phyloP scores from a whole-genome alignment of 2,797 vertebrate genomes.

The Tragopan temminckii region DNA sequence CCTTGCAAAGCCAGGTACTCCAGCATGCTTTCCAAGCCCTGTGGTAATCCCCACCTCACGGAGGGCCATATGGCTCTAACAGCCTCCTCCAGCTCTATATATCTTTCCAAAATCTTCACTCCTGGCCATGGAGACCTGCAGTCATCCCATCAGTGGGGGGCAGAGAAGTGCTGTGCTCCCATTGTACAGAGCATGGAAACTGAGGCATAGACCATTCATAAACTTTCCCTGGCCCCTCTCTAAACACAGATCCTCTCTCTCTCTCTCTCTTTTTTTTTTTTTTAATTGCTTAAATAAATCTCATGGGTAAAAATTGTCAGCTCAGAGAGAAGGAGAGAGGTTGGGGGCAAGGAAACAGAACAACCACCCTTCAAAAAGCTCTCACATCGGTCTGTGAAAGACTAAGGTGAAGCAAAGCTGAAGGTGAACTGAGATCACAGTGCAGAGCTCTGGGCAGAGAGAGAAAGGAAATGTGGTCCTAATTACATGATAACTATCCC shows the following conservation, averaged over 20 bases:
- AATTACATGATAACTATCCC: constrained; percentile 91
- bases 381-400: fast-evolving
- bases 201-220: not conserved
- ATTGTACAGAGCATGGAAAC: not conserved
- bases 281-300: not conserved
- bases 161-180: not conserved
- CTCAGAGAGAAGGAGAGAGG: not conserved
- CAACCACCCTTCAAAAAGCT: not conserved
- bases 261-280: not conserved
- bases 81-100: not conserved
- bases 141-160: not conserved
- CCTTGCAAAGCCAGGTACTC: not conserved
- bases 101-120: not conserved
- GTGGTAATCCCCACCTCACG: not conserved
- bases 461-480: constrained; percentile 84
- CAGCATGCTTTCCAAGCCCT: not conserved
- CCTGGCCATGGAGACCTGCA: not conserved
- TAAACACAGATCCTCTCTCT: not conserved
- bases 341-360: not conserved
- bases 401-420: not conserved
- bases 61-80: not conserved
- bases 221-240: not conserved
- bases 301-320: not conserved
- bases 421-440: not conserved
- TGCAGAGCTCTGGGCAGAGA: not conserved